phyloP scores from a whole-genome alignment of 2,888 invertebrate genomes.

The Orgyia antiqua region DNA sequence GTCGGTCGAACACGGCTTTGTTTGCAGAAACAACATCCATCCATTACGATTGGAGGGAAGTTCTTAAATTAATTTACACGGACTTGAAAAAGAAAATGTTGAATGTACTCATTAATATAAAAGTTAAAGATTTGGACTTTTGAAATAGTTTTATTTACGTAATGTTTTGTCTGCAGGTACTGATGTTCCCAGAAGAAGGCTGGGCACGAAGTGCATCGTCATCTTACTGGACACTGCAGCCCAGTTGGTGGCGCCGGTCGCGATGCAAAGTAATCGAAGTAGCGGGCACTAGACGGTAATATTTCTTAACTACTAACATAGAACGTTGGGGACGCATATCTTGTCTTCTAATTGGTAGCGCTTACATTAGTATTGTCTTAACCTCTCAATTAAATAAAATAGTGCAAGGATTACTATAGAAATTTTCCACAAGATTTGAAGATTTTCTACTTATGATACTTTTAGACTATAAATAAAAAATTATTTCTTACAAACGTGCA shows the following conservation, averaged over 20 bases:
- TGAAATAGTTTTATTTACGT: too few species aligned
- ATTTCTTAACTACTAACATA: too few species aligned
- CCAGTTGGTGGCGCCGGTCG: conserved; percentile 91
- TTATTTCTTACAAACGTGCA: too few species aligned
- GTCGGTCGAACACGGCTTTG: conserved; percentile 31
- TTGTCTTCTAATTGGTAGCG: too few species aligned
- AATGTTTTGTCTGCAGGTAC: conserved; percentile 80
- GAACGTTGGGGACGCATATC: too few species aligned
- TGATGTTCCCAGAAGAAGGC: conserved; percentile 91
- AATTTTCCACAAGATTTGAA: too few species aligned
- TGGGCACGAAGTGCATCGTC: conserved; percentile 93
- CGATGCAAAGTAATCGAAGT: conserved; percentile 91
- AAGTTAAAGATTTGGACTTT: too few species aligned
- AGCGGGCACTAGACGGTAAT: conserved; percentile 84
- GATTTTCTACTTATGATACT: too few species aligned
- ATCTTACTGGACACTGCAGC: conserved; percentile 91
- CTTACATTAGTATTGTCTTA: too few species aligned
- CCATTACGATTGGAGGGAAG: conserved; percentile 12
- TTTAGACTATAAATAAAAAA: too few species aligned
- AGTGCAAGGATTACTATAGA: too few species aligned
- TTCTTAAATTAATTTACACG: conserved; percentile 24
- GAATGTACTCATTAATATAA: conserved; percentile 22
- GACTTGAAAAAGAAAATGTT: conserved; percentile 23
- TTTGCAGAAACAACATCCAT: conserved; percentile 50
- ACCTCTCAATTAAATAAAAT: too few species aligned